phyloP scores from a whole-genome alignment of 2,888 invertebrate genomes.

The Volucella zonaria region DNA sequence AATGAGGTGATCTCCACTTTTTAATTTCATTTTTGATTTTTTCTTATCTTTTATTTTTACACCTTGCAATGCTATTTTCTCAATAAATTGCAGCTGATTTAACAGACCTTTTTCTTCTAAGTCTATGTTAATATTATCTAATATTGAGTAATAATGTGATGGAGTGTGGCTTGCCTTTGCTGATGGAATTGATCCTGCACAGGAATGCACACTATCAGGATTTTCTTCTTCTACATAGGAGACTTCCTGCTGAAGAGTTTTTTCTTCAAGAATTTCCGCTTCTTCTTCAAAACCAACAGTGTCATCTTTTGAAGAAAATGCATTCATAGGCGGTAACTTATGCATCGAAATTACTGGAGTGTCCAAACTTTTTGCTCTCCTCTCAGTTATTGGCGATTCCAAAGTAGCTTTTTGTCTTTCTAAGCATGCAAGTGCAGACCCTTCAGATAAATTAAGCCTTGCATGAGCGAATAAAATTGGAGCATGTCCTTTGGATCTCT shows the following conservation, averaged over 20 bases:
- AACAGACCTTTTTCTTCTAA: slow-evolving; percentile 85
- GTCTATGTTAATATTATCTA: slow-evolving; percentile 84
- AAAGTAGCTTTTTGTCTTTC: slow-evolving; percentile 90
- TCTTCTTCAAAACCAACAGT: slow-evolving; percentile 91
- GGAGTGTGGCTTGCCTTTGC: slow-evolving; percentile 79
- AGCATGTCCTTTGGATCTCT: slow-evolving; percentile 89
- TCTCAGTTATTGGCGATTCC: slow-evolving; percentile 88
- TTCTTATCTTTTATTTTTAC: slow-evolving; percentile 82
- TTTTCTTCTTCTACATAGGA: slow-evolving; percentile 84
- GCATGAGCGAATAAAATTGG: slow-evolving; percentile 91
- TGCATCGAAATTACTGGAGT: slow-evolving; percentile 92
- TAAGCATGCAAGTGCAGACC: slow-evolving; percentile 89
- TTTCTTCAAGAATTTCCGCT: slow-evolving; percentile 86
- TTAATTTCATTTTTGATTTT: slow-evolving; percentile 81
- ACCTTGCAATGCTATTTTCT: slow-evolving; percentile 82
- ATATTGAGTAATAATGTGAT: slow-evolving; percentile 81
- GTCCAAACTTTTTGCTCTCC: slow-evolving; percentile 92
- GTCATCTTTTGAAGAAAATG: slow-evolving; percentile 94
- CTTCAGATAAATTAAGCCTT: slow-evolving; percentile 91
- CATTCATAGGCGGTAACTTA: slow-evolving; percentile 91
- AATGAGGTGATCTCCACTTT: slow-evolving; percentile 82
- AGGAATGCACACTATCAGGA: slow-evolving; percentile 82
- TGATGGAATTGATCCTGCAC: slow-evolving; percentile 82
- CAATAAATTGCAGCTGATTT: slow-evolving; percentile 83
- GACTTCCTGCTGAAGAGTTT: slow-evolving; percentile 82